Evolutionary conservation across 2,797 vertebrate species (phyloP), one percentile per base, ranked within the genome.

Genomic region (Zenarchopterus dispar): DNA sequence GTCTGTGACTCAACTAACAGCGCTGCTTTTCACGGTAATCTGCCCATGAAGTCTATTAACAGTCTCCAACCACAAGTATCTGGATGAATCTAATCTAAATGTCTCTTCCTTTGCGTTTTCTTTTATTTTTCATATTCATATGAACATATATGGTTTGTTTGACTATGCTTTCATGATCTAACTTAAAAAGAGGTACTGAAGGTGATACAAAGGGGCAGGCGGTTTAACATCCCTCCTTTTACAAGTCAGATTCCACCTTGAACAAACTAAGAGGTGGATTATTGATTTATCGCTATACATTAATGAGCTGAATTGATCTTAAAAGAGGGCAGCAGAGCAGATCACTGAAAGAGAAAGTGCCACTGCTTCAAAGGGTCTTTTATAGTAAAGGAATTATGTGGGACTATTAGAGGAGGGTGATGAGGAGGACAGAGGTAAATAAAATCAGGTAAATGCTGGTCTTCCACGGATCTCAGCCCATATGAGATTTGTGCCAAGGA

Each of bases 251-350:
- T 84, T 90, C 81, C 84, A 85, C 87, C 85, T 88, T 87, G 84
- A 86, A 82, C 77, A 82, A 91, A 82, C 49, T 73, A 74, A 84
- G 73, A 82, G 81, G 78, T 74, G 75, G 77, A 86, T 90, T 84
- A 91, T 93, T 78, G 90, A 93, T 92, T 88, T 86, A 88, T 91
- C 52, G 47, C 82, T 84, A 81, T 82, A 86, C 78, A 70, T 89
- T 91, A 92, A 92, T 92, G 90, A 90, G 80, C 74, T 70, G 62
- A 60, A 90, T 86, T 77, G 85, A 91, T 90, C 81, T 65, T 57
- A 85, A 79, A 87, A 70, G 75, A 84, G 76, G 72, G 79, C 84
- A 78, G 73, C 69, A 56, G 54, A 69, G 67, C 66, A 70, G 77
- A 85, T 86, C 68, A 73, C 75, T 75, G 71, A 78, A 44, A 56